Percentiles rank a stretch among this genome's conserved stretches.
Evolutionary conservation across 2,113 vertebrate genomes (phyloP).

Genomic region (Phrynocephalus versicolor): DNA sequence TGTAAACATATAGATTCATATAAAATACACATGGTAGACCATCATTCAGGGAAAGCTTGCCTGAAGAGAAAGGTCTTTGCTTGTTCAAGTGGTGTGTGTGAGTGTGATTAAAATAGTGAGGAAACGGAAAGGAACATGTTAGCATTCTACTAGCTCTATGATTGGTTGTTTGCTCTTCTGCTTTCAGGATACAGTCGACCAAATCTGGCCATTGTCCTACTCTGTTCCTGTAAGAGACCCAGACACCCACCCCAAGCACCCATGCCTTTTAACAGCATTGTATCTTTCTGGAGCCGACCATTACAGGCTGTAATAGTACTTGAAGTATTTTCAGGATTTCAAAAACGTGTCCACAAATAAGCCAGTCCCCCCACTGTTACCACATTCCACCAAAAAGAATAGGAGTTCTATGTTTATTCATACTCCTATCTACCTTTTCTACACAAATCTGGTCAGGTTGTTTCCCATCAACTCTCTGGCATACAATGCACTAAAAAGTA

Average conservation of each 20-base stretch:
- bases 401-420: not conserved
- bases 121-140: not conserved
- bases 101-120: not conserved
- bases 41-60: too few relatives aligned
- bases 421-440: not conserved
- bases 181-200: not conserved
- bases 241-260: not conserved
- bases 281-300: not conserved
- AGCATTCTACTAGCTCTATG: not conserved
- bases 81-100: too few relatives aligned
- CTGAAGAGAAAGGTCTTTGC: too few relatives aligned
- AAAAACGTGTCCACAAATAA: not conserved
- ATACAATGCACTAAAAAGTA: not conserved
- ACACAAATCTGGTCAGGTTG: not conserved
- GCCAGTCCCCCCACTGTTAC: too few relatives aligned
- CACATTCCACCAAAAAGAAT: not conserved
- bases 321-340: not conserved
- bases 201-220: not conserved
- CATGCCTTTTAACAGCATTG: not conserved
- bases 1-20: too few relatives aligned
- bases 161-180: not conserved
- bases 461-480: not conserved
- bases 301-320: not conserved
- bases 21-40: too few relatives aligned
- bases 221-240: not conserved